Evolutionary conservation across 1,140 invertebrate genomes (phyloP), one percentile per base, ranked within the genome.

Genomic region (Neodiprion virginianus): DNA sequence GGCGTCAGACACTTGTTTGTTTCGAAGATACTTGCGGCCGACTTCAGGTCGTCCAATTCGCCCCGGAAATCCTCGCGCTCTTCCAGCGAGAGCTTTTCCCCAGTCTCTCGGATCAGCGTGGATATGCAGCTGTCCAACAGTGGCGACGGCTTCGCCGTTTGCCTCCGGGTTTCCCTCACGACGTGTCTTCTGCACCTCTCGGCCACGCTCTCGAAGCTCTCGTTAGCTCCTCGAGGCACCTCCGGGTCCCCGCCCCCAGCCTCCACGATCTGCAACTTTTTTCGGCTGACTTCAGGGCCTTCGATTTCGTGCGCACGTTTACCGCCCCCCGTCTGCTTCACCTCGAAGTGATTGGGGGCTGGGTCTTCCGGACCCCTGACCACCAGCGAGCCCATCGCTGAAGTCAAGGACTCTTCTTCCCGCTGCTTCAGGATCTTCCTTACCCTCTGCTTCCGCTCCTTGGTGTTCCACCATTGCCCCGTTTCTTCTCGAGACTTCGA

Each of bases 401-500:
- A 14, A 14, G 53, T 14, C 53, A 61, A 8, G 5, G 28, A 40
- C 28, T 40, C 28, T 61, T 61, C n/a, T 61, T 17, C 53, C 11
- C 53, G 53, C 0, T 71, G 23, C 70, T 11, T 49, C 2, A 23
- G 9, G n/a, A 17, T 71, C 70, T 14, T 12, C 40, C 12, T 71
- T 14, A 17, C 17, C 40, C 12, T 47, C 21, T 71, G 14, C 47
- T 49, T 47, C 47, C 40, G 67, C 11, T 23, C 40, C 40, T 69
- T 69, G 21, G 17, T n/a, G 23, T 14, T 69, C 68, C 68, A 69
- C 68, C 68, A 23, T 69, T 12, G 5, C 28, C 12, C 65, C 10
- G 17, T 40, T 40, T 40, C 28, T 40, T 40, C 28, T 5, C 28
- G 28, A 40, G 28, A 40, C 73, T 67, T 77, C 5, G 71, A 72